phyloP scores from a whole-genome alignment of 2,888 invertebrate genomes.

The Pachymerium ferrugineum region DNA sequence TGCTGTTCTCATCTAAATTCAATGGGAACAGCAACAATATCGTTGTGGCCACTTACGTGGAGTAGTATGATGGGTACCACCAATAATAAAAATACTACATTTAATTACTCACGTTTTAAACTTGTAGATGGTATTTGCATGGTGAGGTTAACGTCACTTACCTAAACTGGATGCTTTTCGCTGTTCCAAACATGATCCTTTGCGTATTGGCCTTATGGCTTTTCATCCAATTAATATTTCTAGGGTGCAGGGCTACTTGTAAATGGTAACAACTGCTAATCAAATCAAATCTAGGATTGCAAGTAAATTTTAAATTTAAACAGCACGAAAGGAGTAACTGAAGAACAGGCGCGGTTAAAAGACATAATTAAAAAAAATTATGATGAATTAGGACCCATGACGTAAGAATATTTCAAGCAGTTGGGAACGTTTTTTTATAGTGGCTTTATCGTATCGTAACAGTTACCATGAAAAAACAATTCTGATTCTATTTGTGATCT shows the following conservation, averaged over 20 bases:
- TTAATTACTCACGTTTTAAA: too few species aligned
- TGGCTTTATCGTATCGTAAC: too few species aligned
- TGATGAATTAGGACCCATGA: neutral
- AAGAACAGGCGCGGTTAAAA: too few species aligned
- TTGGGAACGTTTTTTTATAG: neutral
- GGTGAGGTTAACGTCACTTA: neutral
- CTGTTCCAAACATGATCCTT: conserved; percentile 34
- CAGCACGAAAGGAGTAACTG: neutral
- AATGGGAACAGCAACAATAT: too few species aligned
- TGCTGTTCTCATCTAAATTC: too few species aligned
- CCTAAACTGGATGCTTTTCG: conserved; percentile 35
- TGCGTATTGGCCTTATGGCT: conserved; percentile 33
- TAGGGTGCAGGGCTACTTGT: neutral
- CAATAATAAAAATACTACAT: too few species aligned
- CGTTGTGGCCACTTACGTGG: too few species aligned
- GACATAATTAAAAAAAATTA: neutral
- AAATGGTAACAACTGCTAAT: neutral
- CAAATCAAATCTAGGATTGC: neutral
- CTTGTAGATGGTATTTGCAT: neutral
- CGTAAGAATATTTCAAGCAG: neutral
- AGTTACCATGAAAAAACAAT: neutral
- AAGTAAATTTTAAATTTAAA: neutral
- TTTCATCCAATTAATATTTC: conserved; percentile 29
- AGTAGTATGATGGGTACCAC: too few species aligned
- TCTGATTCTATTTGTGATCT: neutral